These are phyloP conservation scores for Genyomyrus donnyi DNA, from an alignment of 2,113 vertebrate species.

Conservation along the genomic window DNA sequence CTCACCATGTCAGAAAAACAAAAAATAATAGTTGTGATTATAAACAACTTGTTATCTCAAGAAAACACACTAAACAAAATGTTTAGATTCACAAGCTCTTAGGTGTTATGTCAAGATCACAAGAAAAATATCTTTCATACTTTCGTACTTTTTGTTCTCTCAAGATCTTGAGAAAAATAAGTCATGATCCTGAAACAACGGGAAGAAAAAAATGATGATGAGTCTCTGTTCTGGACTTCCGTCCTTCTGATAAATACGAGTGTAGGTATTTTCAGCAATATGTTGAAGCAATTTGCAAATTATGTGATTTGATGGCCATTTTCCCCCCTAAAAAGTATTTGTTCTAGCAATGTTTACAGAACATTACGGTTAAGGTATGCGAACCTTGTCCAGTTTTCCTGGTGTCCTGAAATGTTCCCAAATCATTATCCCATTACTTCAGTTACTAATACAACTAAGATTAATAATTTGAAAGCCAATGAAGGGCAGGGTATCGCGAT, in stretches of 20 bases:
- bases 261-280: background rate
- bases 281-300: background rate
- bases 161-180: background rate
- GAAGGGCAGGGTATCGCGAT: no score
- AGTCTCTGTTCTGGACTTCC: no score
- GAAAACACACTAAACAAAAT: background rate
- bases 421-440: no score
- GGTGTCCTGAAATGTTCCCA: no score
- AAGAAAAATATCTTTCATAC: background rate
- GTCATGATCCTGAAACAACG: background rate
- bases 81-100: background rate
- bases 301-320: background rate
- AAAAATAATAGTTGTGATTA: background rate
- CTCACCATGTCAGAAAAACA: background rate
- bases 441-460: no score
- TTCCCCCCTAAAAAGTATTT: background rate
- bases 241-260: background rate
- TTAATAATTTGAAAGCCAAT: background rate
- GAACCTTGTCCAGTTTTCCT: no score
- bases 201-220: no score
- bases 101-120: background rate
- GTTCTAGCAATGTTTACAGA: background rate
- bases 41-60: background rate
- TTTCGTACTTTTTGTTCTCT: no score
- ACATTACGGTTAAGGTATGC: no score